A percentile compares a stretch with the other conserved stretches of the same genome.
phyloP scores from a whole-genome alignment of 2,113 vertebrate species.

The Leuciscus idus region DNA sequence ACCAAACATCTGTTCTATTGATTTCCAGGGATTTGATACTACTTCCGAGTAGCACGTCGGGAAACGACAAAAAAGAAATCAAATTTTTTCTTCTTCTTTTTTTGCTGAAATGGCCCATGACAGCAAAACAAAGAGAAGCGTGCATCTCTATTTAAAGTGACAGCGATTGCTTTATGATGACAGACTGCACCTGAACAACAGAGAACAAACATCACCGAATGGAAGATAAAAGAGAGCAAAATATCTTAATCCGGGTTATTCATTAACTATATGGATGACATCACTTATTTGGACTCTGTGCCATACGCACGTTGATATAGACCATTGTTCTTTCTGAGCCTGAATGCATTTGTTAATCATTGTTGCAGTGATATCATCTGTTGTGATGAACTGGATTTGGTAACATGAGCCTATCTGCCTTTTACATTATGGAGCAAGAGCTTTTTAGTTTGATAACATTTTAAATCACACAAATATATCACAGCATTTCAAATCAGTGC shows the following conservation, averaged over 20 bases:
- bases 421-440: neutral
- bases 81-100: neutral
- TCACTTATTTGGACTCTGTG: constrained; percentile 60
- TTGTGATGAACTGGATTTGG: constrained; percentile 16
- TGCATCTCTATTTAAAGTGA: neutral
- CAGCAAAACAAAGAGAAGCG: neutral
- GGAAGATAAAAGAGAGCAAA: constrained; percentile 58
- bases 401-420: neutral
- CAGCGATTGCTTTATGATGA: neutral
- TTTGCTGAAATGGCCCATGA: neutral
- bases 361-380: constrained; percentile 20
- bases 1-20: constrained; percentile 22
- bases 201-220: constrained; percentile 55
- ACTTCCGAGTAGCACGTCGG: constrained; percentile 4
- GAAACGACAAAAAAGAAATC: neutral
- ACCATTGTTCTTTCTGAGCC: constrained; percentile 32
- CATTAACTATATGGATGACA: constrained; percentile 67
- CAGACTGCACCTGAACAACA: constrained; percentile 58
- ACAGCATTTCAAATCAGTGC: no score
- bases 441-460: neutral
- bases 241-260: constrained; percentile 64
- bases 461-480: no score
- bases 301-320: neutral
- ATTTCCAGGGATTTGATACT: constrained; percentile 19
- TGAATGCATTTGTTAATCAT: constrained; percentile 37